Conservation (phyloP, 1,140 invertebrate species). For the Aradophagus sp. region DNA sequence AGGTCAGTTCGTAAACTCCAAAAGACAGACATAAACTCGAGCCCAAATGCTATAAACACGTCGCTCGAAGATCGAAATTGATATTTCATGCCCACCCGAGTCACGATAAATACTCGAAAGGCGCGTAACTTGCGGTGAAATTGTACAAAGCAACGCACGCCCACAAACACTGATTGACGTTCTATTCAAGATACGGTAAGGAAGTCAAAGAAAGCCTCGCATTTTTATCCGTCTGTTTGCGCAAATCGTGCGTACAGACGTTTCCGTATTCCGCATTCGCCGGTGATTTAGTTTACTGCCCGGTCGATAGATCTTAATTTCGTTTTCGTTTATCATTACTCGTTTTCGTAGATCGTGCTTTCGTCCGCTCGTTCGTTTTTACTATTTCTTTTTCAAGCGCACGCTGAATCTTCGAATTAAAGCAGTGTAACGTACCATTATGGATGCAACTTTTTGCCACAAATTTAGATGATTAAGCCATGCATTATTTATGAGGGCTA, state of each 20-base stretch:
- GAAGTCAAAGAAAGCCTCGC: slow-evolving; percentile 35
- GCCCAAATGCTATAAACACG: slow-evolving; percentile 55
- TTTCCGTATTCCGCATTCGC: slow-evolving; percentile 38
- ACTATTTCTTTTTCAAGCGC: neutral
- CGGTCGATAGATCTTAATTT: slow-evolving; percentile 1
- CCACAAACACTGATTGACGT: slow-evolving; percentile 47
- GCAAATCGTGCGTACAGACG: slow-evolving; percentile 20
- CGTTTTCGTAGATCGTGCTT: too few relatives aligned
- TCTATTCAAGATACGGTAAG: slow-evolving; percentile 35
- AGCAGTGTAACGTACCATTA: slow-evolving; percentile 33
- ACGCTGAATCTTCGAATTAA: slow-evolving; percentile 30
- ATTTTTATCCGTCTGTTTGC: slow-evolving; percentile 28
- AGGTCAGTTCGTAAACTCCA: slow-evolving; percentile 47
- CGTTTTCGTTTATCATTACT: slow-evolving; percentile 19
- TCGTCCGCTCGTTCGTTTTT: too few relatives aligned
- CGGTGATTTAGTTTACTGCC: slow-evolving; percentile 7
- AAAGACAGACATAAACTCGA: slow-evolving; percentile 55
- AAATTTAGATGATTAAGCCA: slow-evolving; percentile 37
- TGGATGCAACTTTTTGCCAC: slow-evolving; percentile 30
- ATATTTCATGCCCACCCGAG: slow-evolving; percentile 59
- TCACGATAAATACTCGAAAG: slow-evolving; percentile 51
- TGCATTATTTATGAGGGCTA: slow-evolving; percentile 47
- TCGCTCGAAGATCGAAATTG: slow-evolving; percentile 57
- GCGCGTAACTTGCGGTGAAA: slow-evolving; percentile 54
- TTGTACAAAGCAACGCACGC: slow-evolving; percentile 56